Evolutionary conservation across 2,888 invertebrate genomes (phyloP).

Genomic region (Rhimphoctona megacephalus): DNA sequence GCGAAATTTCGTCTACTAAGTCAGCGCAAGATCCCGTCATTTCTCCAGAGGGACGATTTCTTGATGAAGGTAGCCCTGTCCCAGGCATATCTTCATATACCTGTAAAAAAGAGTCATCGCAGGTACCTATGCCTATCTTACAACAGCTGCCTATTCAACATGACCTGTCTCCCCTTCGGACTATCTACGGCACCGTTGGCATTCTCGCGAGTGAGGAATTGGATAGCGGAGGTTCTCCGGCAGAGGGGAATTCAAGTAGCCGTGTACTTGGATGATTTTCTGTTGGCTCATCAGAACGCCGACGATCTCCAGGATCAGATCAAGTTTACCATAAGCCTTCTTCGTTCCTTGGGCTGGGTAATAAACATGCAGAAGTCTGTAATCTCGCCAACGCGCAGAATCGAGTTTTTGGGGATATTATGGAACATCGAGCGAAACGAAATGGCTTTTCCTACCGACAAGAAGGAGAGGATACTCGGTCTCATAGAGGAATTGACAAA

Average conservation of each 20-base stretch:
- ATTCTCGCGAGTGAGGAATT: background rate
- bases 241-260: background rate
- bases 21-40: background rate
- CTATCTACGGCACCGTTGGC: background rate
- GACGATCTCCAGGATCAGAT: background rate
- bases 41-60: conserved; percentile 42
- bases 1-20: conserved; percentile 1
- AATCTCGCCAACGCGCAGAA: background rate
- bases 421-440: background rate
- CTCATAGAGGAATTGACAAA: background rate
- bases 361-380: background rate
- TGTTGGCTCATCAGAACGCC: background rate
- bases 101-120: background rate
- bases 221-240: background rate
- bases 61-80: conserved; percentile 55
- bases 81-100: background rate
- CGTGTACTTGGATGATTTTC: background rate
- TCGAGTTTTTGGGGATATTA: background rate
- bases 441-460: background rate
- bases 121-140: background rate
- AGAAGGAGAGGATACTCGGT: background rate
- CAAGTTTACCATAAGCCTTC: background rate
- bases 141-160: background rate
- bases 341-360: background rate
- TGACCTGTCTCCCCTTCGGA: background rate